A percentile compares a stretch with the other conserved stretches of the same genome.
These are phyloP conservation scores for Climacteris rufus DNA, from an alignment of 2,113 vertebrate species.

Conservation along the genomic window DNA sequence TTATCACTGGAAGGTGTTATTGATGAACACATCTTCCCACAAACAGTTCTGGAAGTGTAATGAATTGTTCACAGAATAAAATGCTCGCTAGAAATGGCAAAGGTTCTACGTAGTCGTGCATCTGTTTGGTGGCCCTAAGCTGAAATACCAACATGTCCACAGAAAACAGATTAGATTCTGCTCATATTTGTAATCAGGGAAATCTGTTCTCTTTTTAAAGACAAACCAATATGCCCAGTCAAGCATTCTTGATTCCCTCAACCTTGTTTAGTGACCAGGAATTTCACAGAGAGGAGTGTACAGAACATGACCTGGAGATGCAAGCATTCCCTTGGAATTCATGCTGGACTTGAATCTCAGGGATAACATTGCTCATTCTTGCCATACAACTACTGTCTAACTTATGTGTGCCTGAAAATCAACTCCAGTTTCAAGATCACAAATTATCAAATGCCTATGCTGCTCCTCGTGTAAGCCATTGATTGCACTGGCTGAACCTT, in stretches of 20 bases:
- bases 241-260: not conserved
- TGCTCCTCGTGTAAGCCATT: not conserved
- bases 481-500: not conserved
- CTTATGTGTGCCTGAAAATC: not conserved
- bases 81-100: rapidly evolving
- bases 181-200: not conserved
- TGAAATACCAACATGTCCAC: not conserved
- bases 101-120: not conserved
- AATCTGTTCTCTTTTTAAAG: not conserved
- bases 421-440: not conserved
- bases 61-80: not conserved
- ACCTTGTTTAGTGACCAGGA: not conserved
- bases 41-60: not conserved
- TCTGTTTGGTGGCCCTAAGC: not conserved
- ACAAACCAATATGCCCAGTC: not conserved
- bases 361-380: not conserved
- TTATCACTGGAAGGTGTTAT: not conserved
- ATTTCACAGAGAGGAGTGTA: not conserved
- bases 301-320: not conserved
- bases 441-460: not conserved
- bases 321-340: not conserved
- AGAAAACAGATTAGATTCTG: not conserved
- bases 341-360: not conserved
- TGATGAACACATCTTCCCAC: not conserved
- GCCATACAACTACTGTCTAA: not conserved